Conservation (phyloP, 2,797 vertebrate species). For the Micropoecilia bifurca region DNA sequence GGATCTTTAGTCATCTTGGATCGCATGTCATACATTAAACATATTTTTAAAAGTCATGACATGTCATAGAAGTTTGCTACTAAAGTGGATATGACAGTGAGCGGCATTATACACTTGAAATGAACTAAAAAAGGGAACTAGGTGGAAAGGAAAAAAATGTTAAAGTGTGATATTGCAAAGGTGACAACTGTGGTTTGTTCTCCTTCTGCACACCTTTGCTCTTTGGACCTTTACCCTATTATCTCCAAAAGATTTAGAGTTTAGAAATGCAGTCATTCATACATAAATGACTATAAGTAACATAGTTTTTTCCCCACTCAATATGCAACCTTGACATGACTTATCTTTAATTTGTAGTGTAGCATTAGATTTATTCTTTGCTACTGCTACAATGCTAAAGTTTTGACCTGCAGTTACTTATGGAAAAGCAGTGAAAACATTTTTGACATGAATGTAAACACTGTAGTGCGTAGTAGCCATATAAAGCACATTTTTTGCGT, state of each 20-base stretch:
- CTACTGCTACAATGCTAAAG: not conserved
- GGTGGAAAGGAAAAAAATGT: not conserved
- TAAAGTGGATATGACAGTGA: not conserved
- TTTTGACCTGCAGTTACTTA: not conserved
- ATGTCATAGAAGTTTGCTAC: not conserved
- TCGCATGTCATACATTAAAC: not conserved
- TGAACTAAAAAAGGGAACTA: not conserved
- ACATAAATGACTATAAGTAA: not conserved
- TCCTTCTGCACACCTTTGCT: not conserved
- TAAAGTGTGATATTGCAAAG: not conserved
- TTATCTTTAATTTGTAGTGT: conserved; percentile 2
- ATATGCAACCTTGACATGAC: not conserved
- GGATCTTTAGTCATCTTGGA: conserved; percentile 30
- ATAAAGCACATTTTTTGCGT: not conserved
- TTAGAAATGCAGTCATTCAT: not conserved
- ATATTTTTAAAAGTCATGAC: not conserved
- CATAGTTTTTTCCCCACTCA: not conserved
- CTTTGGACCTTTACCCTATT: not conserved
- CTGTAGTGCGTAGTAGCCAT: no score
- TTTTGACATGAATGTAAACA: not conserved
- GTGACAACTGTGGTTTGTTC: not conserved
- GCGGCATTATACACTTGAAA: not conserved
- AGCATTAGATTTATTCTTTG: not conserved
- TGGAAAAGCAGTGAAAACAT: not conserved
- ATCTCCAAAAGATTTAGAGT: not conserved